phyloP scores from a whole-genome alignment of 53 echinoderm and acorn worm genomes.

The Pentamera pediparva region DNA sequence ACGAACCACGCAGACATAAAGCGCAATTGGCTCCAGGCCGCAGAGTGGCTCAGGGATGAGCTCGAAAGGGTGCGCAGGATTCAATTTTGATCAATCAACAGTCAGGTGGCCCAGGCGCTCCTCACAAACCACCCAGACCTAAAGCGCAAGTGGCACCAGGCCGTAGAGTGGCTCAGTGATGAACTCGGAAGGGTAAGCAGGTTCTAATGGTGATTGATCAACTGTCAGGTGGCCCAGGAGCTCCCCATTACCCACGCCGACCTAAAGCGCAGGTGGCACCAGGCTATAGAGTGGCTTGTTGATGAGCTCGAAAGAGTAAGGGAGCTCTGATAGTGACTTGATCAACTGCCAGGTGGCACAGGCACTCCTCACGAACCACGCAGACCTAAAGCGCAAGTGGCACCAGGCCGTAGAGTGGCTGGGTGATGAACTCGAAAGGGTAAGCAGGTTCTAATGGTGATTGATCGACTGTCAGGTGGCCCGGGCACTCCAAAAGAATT shows the following conservation, averaged over 20 bases:
- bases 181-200: conserved; percentile 94
- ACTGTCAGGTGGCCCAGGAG: conserved; percentile 81
- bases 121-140: conserved; percentile 81
- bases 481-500: conserved; percentile 53
- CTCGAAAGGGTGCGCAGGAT: conserved; percentile 93
- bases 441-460: too few relatives aligned
- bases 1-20: conserved; percentile 84
- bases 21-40: conserved; percentile 96
- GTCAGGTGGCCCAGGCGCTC: conserved; percentile 77
- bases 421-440: conserved; percentile 95
- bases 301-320: conserved; percentile 95
- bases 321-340: too few relatives aligned
- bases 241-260: conserved; percentile 75
- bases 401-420: conserved; percentile 98
- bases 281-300: conserved; percentile 95
- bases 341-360: conserved; percentile 92
- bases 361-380: conserved; percentile 64
- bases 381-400: conserved; percentile 97
- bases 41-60: conserved; percentile 97
- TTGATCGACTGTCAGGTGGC: conserved; percentile 87
- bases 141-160: conserved; percentile 97
- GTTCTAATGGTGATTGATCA: too few relatives aligned
- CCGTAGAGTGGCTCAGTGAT: conserved; percentile 97
- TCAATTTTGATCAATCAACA: conserved; percentile 63
- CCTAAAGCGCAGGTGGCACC: conserved; percentile 94